A percentile compares a stretch with the other conserved stretches of the same genome.
These are phyloP conservation scores for Philopotamus ludificatus DNA, from an alignment of 1,140 invertebrate genomes.

Conservation along the genomic window DNA sequence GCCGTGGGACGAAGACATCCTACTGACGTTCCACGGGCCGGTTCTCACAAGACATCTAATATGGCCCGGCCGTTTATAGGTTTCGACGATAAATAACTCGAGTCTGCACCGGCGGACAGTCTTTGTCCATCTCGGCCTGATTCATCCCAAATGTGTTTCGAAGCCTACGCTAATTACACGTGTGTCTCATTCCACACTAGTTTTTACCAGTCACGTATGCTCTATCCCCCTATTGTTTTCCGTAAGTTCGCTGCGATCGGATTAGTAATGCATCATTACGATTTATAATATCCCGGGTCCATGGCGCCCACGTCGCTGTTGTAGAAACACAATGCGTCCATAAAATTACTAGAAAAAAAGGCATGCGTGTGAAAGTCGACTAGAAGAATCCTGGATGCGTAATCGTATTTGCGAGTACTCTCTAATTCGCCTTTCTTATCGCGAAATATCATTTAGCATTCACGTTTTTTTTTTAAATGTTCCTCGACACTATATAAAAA, in stretches of 20 bases:
- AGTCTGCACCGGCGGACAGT: background rate
- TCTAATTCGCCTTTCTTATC: too few relatives aligned
- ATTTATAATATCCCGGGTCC: background rate
- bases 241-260: background rate
- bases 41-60: conserved; percentile 17
- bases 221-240: background rate
- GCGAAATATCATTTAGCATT: too few relatives aligned
- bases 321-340: too few relatives aligned
- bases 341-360: too few relatives aligned
- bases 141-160: conserved; percentile 11
- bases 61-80: conserved; percentile 1
- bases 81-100: conserved; percentile 21
- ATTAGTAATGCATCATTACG: background rate
- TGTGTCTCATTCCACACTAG: conserved; percentile 3
- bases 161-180: conserved; percentile 21
- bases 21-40: conserved; percentile 4
- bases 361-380: too few relatives aligned
- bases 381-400: too few relatives aligned
- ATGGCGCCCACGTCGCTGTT: background rate
- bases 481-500: too few relatives aligned
- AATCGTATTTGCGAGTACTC: too few relatives aligned
- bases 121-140: background rate
- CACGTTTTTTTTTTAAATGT: too few relatives aligned
- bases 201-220: background rate
- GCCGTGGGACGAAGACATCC: conserved; percentile 23